Conservation (phyloP, 2,113 vertebrate genomes). For the Cisticola juncidis region DNA sequence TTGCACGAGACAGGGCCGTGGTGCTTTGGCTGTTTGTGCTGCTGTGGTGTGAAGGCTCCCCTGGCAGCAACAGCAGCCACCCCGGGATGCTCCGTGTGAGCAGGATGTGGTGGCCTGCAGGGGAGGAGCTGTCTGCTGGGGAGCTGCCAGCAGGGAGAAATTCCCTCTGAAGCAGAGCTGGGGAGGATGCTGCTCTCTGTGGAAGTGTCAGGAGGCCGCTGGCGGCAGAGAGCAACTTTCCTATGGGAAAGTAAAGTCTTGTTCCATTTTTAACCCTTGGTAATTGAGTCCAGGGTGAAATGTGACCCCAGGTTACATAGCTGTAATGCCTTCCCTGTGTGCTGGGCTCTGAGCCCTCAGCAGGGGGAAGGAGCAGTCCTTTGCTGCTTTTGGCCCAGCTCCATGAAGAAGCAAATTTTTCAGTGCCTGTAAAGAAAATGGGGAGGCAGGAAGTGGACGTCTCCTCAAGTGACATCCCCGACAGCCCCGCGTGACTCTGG, state of each 20-base stretch:
- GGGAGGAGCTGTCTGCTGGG: not conserved
- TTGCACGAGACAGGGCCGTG: accelerated
- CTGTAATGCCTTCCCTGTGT: constrained; percentile 48
- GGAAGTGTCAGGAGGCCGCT: constrained; percentile 25
- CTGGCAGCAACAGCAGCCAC: not conserved
- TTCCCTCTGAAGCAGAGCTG: not conserved
- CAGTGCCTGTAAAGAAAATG: constrained; percentile 4
- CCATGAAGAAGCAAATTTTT: not conserved
- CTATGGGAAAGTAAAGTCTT: constrained; percentile 73
- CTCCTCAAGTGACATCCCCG: not conserved
- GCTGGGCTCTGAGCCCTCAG: constrained; percentile 29
- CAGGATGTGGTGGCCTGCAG: not conserved
- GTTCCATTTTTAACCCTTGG: constrained; percentile 75
- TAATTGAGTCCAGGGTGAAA: constrained; percentile 70
- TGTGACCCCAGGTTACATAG: constrained; percentile 73
- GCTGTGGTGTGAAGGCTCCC: not conserved
- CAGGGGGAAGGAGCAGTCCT: constrained; percentile 30
- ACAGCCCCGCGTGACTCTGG: not conserved
- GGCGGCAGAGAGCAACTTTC: constrained; percentile 54
- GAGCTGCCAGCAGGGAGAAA: not conserved
- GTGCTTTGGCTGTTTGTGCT: not conserved
- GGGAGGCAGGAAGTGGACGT: constrained; percentile 33
- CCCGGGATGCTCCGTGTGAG: accelerated
- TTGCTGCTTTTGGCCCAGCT: constrained; percentile 62
- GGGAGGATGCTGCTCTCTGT: constrained; percentile 10